Evolutionary conservation across 2,888 invertebrate genomes (phyloP), one percentile per base, ranked within the genome.

Genomic region (Agonum fuliginosum): DNA sequence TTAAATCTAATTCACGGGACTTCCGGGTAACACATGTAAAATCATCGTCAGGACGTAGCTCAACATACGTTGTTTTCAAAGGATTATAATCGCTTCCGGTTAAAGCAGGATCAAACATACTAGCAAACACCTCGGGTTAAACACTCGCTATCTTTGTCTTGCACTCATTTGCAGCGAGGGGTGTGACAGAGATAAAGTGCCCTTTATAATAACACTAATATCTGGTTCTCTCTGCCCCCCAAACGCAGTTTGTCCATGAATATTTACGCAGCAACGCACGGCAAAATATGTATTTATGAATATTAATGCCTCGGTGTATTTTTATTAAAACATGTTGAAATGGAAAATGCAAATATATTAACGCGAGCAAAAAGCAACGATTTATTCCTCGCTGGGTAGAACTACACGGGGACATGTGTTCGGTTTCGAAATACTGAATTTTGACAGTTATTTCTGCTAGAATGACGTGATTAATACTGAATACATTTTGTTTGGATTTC

Each of bases 121-220:
- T 17, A 30, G 58, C 30, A 62, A 62, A 62, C 58, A 62, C 58
- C 30, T 62, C 58, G 58, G 30, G 27, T 62, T 62, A 62, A 6
- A 37, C 10, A 30, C 19, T 0, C 27, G 5, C 30, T 17, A 3
- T 62, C 30, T 30, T 30, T 27, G 14, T 62, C 58, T 12, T 12
- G n/a, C 30, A 8, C 14, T 58, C 30, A 14, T 62, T 62, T 5
- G 6, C 17, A 6, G 14, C 17, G 0, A 17, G 8, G 3, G 6
- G 58, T 27, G 30, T 30, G 58, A 62, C 27, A 17, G 58, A 62
- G 58, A 62, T 12, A 30, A 62, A 62, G 30, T 5, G 30, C 58
- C 58, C 58, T 62, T 62, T 62, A 62, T 62, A 62, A 62, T 62
- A 62, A 62, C 58, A 62, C 58, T 62, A 62, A 62, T 62, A 62